phyloP scores from a whole-genome alignment of 2,888 invertebrate species.

The Rhingia campestris region DNA sequence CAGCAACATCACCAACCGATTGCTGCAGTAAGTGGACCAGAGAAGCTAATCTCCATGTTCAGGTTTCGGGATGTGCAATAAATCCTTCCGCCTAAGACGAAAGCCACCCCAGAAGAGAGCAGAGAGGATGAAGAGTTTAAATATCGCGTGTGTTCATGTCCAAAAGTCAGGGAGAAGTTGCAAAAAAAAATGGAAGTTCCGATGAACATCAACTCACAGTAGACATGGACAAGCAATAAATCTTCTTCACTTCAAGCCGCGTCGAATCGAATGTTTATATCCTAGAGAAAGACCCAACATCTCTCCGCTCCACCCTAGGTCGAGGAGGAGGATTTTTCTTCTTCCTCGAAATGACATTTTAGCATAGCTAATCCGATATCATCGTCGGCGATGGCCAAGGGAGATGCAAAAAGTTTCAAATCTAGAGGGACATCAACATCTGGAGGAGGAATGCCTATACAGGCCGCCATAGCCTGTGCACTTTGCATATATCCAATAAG shows the following conservation, averaged over 20 bases:
- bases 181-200: slow-evolving; percentile 40
- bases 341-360: slow-evolving; percentile 68
- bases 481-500: slow-evolving; percentile 72
- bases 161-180: slow-evolving; percentile 52
- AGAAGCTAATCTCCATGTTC: slow-evolving; percentile 74
- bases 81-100: slow-evolving; percentile 73
- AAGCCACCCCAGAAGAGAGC: slow-evolving; percentile 51
- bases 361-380: slow-evolving; percentile 57
- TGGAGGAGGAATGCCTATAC: slow-evolving; percentile 46
- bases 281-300: slow-evolving; percentile 63
- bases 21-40: slow-evolving; percentile 54
- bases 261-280: slow-evolving; percentile 74
- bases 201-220: slow-evolving; percentile 70
- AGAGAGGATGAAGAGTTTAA: slow-evolving; percentile 53
- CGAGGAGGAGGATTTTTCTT: slow-evolving; percentile 47
- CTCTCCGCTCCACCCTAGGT: slow-evolving; percentile 33
- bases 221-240: slow-evolving; percentile 73
- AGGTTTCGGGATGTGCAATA: slow-evolving; percentile 68
- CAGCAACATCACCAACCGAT: background rate
- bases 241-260: slow-evolving; percentile 74
- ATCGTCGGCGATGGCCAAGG: slow-evolving; percentile 41
- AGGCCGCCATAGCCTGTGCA: slow-evolving; percentile 27
- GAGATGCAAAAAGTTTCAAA: slow-evolving; percentile 32
- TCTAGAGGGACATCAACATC: slow-evolving; percentile 60
- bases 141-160: slow-evolving; percentile 73